Evolutionary conservation across 2,797 vertebrate genomes (phyloP).

Genomic region (Rhinoraja longicauda): DNA sequence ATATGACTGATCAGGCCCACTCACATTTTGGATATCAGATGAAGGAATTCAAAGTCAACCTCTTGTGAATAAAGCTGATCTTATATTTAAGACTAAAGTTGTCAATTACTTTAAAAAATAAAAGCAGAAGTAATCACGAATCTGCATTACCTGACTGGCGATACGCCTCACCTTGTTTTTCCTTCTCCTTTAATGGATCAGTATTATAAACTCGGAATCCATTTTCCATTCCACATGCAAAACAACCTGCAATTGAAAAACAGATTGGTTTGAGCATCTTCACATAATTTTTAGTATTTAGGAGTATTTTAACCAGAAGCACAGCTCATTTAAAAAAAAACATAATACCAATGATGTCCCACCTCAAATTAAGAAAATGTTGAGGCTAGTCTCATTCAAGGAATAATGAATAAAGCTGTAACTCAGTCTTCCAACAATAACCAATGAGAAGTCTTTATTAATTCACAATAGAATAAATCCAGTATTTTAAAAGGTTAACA

Average conservation of each 20-base stretch:
- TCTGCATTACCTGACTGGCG: conserved; percentile 40
- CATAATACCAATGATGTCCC: not conserved
- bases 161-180: conserved; percentile 84
- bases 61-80: not conserved
- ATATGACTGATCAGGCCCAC: not conserved
- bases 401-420: not conserved
- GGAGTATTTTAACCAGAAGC: not conserved
- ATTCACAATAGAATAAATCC: not conserved
- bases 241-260: conserved; percentile 73
- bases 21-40: not conserved
- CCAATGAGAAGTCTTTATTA: too few species aligned
- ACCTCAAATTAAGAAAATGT: not conserved
- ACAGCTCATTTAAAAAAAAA: not conserved
- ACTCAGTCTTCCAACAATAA: not conserved
- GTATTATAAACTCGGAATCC: conserved; percentile 98
- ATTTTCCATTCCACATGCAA: conserved; percentile 98
- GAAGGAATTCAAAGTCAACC: fast-evolving
- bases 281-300: not conserved
- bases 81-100: not conserved
- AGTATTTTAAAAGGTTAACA: not conserved
- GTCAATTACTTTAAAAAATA: not conserved
- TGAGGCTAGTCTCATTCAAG: not conserved
- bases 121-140: conserved; percentile 31
- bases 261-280: not conserved
- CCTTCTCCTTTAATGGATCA: conserved; percentile 96